These are phyloP conservation scores for Ditula angustiorana DNA, from an alignment of 2,888 invertebrate genomes.

Conservation along the genomic window DNA sequence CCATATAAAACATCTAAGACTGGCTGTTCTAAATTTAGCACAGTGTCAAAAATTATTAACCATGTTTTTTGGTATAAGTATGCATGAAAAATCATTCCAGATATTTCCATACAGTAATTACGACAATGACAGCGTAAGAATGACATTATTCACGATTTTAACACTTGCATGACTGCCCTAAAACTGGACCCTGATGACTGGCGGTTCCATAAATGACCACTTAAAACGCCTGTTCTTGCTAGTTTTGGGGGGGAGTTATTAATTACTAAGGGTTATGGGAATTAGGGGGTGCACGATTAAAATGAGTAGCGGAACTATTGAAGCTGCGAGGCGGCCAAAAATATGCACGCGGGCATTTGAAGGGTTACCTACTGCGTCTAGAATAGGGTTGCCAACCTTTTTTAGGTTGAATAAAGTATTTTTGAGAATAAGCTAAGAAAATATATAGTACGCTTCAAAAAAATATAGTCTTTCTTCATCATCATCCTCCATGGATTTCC, in stretches of 20 bases:
- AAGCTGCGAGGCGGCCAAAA: slow-evolving; percentile 15
- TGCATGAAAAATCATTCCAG: background rate
- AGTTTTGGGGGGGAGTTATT: slow-evolving; percentile 56
- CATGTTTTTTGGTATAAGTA: no score
- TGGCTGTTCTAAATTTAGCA: no score
- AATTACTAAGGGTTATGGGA: slow-evolving; percentile 52
- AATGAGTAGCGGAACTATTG: slow-evolving; percentile 38
- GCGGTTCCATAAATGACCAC: slow-evolving; percentile 49
- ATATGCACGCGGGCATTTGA: background rate
- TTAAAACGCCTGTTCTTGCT: slow-evolving; percentile 55
- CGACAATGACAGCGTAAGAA: slow-evolving; percentile 11
- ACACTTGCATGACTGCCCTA: slow-evolving; percentile 41
- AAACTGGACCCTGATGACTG: slow-evolving; percentile 52
- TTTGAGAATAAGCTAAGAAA: no score
- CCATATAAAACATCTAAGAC: no score
- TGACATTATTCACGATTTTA: slow-evolving; percentile 44
- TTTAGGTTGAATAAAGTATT: no score
- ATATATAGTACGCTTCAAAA: no score
- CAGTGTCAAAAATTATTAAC: no score
- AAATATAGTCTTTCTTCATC: no score
- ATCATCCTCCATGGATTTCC: no score
- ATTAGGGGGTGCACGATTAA: background rate
- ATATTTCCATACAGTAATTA: background rate
- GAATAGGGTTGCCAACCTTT: no score
- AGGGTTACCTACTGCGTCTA: no score